Evolutionary conservation across 2,113 vertebrate species (phyloP), one percentile per base, ranked within the genome.

Genomic region (Sardina pilchardus): DNA sequence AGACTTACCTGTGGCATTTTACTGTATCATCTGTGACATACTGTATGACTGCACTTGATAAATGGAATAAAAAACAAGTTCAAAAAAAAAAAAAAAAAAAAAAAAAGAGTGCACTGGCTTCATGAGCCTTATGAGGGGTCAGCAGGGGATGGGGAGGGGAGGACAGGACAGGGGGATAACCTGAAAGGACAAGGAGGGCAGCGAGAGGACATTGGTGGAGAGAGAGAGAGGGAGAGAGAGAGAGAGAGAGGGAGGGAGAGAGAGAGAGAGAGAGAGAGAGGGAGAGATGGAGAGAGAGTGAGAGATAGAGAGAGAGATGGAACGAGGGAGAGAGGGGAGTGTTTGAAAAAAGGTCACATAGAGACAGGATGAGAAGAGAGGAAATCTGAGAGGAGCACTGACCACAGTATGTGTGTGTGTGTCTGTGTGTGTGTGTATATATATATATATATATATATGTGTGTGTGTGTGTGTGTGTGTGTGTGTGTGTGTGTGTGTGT

Each of bases 101-200:
- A 48, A 48, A 48, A 48, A 48, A 48, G 43, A 44, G 43, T 4
- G 59, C 63, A 26, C 63, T 71, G 8, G 26, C 30, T 7, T 26
- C n/a, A 14, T 71, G 26, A 26, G 63, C 26, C n/a, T 34, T 34
- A 34, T 71, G 63, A 71, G 26, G 26, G 63, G 63, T 9, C 63
- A 14, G 82, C 44, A 84, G 87, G 87, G 85, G 16, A 86, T 87
- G 86, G 78, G 86, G 83, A 91, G 90, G 88, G 45, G 83, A 19
- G 84, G 78, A 88, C 50, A 19, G 84, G 78, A 88, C 50, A 9
- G 12, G 19, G 50, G 63, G 81, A 44, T 42, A 85, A 83, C 90
- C 87, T 71, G 26, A 85, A 85, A 91, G 86, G 89, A 50, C 34
- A 16, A 90, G 89, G 85, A 90, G 86, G 88, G 89, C 92, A 89